Evolutionary conservation across 2,888 invertebrate species (phyloP), one percentile per base, ranked within the genome.

Genomic region (Lasioglossum morio): DNA sequence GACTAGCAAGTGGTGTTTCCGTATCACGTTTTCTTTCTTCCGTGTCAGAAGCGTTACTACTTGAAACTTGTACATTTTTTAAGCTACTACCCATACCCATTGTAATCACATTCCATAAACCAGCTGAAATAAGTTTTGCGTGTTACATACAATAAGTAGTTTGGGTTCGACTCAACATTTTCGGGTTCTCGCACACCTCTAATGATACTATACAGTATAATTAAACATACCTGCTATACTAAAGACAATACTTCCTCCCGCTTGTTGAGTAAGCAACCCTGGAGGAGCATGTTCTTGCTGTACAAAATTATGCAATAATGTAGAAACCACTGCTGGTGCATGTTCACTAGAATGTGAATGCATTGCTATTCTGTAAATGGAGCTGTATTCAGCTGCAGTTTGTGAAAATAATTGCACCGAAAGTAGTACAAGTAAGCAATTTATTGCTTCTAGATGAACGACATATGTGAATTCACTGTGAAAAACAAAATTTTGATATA

Each of bases 341-440:
- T 98, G 97, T 93, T 97, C 97, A 7, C 97, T 96, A 94, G 97
- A 97, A 75, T 96, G 96, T 0, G 97, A 97, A 93, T 96, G 96
- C 96, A 97, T 97, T 27, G 97, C 94, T 7, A 97, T 96, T 89
- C 96, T 93, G 77, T 94, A 95, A 72, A 95, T 91, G 79, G 92
- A 90, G 94, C 96, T 96, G 93, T 95, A 95, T 78, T 95, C 95
- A 23, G 95, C 94, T 43, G 95, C 93, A 40, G 93, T 94, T 92
- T 97, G 97, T 19, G 98, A 97, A 91, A 97, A 98, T 94, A 98
- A 96, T 94, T 99, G 98, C 48, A 98, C 97, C 0, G 99, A 98
- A 92, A 99, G 96, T n/a, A 99, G 95, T 0, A 98, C 97, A 27
- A 99, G 95, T 69, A 99, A 95, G 34, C 98, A 97, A 94, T 98